Evolutionary conservation across 2,888 invertebrate genomes (phyloP).

Genomic region (Hydraecia micacea): DNA sequence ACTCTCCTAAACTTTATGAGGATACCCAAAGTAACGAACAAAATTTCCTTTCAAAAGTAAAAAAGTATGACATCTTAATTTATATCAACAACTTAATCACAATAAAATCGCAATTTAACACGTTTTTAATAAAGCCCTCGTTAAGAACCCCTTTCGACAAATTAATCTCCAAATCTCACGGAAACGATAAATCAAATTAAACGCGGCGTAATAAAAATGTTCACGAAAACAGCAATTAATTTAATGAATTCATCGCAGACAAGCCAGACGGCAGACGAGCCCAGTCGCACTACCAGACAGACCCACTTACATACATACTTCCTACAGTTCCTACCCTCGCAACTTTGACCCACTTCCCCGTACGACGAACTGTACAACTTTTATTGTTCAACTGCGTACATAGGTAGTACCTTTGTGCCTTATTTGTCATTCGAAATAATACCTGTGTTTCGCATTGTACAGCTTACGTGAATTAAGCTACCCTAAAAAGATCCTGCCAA

Average conservation of each 20-base stretch:
- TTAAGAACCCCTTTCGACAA: constrained; percentile 44
- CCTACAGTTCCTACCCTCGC: constrained; percentile 77
- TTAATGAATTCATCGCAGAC: constrained; percentile 70
- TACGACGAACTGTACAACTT: constrained; percentile 76
- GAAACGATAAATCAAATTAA: constrained; percentile 67
- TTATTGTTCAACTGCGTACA: constrained; percentile 69
- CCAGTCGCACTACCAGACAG: constrained; percentile 61
- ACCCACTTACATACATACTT: constrained; percentile 80
- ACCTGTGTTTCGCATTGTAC: constrained; percentile 19
- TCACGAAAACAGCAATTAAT: constrained; percentile 66
- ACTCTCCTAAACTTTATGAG: background rate
- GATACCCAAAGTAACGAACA: background rate
- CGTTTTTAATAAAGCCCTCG: constrained; percentile 60
- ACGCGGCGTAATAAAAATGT: constrained; percentile 64
- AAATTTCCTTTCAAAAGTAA: background rate
- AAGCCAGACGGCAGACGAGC: constrained; percentile 61
- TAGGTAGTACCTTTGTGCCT: background rate
- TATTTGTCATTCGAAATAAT: constrained; percentile 42
- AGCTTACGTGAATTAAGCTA: constrained; percentile 29
- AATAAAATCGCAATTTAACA: constrained; percentile 55
- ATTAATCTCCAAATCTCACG: constrained; percentile 61
- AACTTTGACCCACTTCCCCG: constrained; percentile 82
- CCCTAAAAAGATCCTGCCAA: constrained; percentile 32
- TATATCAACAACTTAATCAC: constrained; percentile 37
- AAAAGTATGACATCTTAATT: constrained; percentile 21